Base-by-base conservation (phyloP, 2,797 vertebrate species). In the Dendrocincla tyrannina region DNA sequence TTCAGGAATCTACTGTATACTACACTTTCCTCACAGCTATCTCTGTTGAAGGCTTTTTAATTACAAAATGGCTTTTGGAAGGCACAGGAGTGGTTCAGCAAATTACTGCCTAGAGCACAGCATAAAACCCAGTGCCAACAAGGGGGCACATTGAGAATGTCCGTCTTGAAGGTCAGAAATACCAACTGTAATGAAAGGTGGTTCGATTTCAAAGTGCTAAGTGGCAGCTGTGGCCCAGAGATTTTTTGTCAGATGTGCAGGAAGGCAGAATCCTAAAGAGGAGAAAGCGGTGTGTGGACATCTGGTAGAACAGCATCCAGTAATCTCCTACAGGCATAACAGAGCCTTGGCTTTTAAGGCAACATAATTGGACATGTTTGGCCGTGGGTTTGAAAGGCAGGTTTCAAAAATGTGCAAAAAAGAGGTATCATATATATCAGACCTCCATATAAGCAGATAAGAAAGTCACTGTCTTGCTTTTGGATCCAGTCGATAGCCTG, bases 71-170 rank as follows among this genome's bases (percentile, higher is more conserved):
- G 53, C 42, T 70, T 91, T 88, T 60, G 58, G 64, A 94, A 94
- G 63, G 66, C 84, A 76, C 46, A 59, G 58, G 67, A 74, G 73
- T 33, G 85, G 91, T 94, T 97, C 94, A 96, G 94, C 91, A 95
- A 96, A 97, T 96, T 88, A 89, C 75, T 62, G 46, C 94, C 96
- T 95, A 4, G 7, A 91, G 93, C 88, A 85, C 41, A 75, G 10
- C 77, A 17, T 18, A 92, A 94, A 92, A 55, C 80, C 79, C 55
- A 33, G 37, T 6, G 28, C 78, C 8, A 3, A 78, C 49, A 27
- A 85, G 77, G 75, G 50, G 69, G 42, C 49, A 63, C 11, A 0
- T 74, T 95, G 53, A 60, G 88, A 91, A 96, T 93, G 95, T 95
- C 32, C 41, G 64, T 76, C 72, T 85, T 81, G 95, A 94, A 97